phyloP scores from a whole-genome alignment of 2,888 invertebrate genomes.

The Drosophila anomalata region DNA sequence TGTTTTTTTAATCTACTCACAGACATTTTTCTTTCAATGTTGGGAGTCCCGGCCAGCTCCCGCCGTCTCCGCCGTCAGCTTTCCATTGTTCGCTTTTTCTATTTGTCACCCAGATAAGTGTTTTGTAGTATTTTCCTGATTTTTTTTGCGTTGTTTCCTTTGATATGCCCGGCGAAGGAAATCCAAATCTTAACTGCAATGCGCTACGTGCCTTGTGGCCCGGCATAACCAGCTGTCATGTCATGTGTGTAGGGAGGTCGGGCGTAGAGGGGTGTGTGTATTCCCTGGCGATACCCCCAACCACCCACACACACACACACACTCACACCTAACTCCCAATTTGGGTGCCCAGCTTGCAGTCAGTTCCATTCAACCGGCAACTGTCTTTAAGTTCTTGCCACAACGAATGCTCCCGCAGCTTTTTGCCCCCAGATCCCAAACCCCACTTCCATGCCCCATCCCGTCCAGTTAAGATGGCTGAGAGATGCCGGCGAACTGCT shows the following conservation, averaged over 20 bases:
- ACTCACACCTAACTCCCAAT: not conserved
- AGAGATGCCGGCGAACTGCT: constrained; percentile 69
- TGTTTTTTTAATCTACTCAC: constrained; percentile 72
- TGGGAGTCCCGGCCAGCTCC: constrained; percentile 15
- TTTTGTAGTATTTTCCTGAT: constrained; percentile 67
- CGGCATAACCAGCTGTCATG: constrained; percentile 72
- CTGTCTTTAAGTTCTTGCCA: constrained; percentile 42
- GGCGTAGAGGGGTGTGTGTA: constrained; percentile 4
- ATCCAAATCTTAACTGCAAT: constrained; percentile 76
- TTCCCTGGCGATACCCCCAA: not conserved
- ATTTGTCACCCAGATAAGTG: constrained; percentile 79
- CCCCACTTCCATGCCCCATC: not conserved
- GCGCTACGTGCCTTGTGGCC: constrained; percentile 71
- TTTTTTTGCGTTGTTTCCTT: constrained; percentile 55
- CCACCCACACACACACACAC: constrained; percentile 10
- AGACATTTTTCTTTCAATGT: constrained; percentile 76
- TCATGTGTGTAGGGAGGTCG: constrained; percentile 7
- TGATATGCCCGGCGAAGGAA: constrained; percentile 73
- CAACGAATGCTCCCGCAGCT: constrained; percentile 21
- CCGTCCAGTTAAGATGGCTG: constrained; percentile 64
- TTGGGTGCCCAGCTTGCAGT: constrained; percentile 51
- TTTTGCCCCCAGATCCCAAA: not conserved
- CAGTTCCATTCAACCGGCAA: constrained; percentile 73
- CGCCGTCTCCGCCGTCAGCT: constrained; percentile 5
- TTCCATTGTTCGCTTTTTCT: constrained; percentile 61